These are phyloP conservation scores for Stenoptilia bipunctidactyla DNA, from an alignment of 2,888 invertebrate species.

Conservation along the genomic window DNA sequence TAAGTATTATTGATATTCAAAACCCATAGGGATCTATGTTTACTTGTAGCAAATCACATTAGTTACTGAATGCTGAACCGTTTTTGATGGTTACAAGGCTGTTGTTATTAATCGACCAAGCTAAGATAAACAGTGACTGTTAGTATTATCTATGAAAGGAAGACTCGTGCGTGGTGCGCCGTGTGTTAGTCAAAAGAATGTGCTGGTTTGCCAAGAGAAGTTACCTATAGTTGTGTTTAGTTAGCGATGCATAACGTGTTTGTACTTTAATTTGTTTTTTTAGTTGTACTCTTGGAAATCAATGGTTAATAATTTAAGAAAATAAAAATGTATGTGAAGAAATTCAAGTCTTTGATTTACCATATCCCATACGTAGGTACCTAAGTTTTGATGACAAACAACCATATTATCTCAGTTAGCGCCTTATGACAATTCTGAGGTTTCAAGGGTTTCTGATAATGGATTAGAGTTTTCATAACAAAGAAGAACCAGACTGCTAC, in stretches of 20 bases:
- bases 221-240: conserved; percentile 71
- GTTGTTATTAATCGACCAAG: conserved; percentile 56
- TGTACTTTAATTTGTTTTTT: conserved; percentile 71
- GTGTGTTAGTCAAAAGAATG: conserved; percentile 56
- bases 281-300: conserved; percentile 72
- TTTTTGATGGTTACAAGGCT: conserved; percentile 53
- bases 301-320: conserved; percentile 72
- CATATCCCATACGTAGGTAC: no score
- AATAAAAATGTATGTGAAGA: conserved; percentile 70
- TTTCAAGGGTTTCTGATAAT: no score
- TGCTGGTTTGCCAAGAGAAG: conserved; percentile 69
- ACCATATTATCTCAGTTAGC: no score
- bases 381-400: no score
- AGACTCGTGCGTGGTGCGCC: conserved; percentile 65
- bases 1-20: conserved; percentile 49
- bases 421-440: no score
- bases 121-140: conserved; percentile 42
- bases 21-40: conserved; percentile 44
- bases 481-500: no score
- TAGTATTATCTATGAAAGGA: conserved; percentile 14
- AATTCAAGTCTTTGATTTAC: conserved; percentile 24
- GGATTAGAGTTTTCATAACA: no score
- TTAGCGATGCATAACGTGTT: conserved; percentile 71
- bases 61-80: conserved; percentile 50
- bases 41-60: conserved; percentile 56